Conservation (phyloP, 2,113 vertebrate genomes). For the Centropus bengalensis region DNA sequence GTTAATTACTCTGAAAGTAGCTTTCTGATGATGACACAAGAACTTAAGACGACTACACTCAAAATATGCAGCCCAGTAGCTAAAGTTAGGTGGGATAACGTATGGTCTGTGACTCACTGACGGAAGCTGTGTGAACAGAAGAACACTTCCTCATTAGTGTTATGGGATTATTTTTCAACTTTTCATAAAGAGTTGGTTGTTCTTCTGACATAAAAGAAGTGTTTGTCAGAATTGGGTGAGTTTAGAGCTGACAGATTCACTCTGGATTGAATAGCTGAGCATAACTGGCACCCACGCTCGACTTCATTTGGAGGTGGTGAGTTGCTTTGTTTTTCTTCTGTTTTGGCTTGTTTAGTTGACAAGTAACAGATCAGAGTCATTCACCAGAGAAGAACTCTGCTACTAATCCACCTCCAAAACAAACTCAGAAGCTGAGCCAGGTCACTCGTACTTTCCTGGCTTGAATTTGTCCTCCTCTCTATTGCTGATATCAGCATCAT, state of each 20-base stretch:
- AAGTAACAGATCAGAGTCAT: neutral
- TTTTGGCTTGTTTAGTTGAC: neutral
- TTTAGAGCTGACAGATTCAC: neutral
- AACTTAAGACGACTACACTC: neutral
- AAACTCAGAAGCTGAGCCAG: constrained; percentile 13
- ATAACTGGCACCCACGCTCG: neutral
- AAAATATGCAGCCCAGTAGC: neutral
- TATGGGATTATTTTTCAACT: neutral
- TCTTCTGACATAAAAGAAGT: neutral
- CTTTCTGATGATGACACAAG: neutral
- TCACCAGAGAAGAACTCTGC: neutral
- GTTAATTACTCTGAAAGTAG: neutral
- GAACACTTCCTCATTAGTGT: neutral
- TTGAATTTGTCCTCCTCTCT: neutral
- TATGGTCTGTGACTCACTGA: neutral
- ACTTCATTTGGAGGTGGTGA: neutral
- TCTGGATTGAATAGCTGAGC: neutral
- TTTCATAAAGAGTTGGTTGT: neutral
- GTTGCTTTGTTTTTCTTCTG: neutral
- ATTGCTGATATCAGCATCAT: neutral
- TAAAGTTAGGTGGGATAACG: neutral
- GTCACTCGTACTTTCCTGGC: neutral
- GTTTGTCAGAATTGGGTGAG: neutral
- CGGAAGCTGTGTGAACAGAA: neutral
- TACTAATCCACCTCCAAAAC: neutral